Percentiles rank a stretch among this genome's conserved stretches.
phyloP scores from a whole-genome alignment of 2,888 invertebrate genomes.

The Pegoplata infirma region DNA sequence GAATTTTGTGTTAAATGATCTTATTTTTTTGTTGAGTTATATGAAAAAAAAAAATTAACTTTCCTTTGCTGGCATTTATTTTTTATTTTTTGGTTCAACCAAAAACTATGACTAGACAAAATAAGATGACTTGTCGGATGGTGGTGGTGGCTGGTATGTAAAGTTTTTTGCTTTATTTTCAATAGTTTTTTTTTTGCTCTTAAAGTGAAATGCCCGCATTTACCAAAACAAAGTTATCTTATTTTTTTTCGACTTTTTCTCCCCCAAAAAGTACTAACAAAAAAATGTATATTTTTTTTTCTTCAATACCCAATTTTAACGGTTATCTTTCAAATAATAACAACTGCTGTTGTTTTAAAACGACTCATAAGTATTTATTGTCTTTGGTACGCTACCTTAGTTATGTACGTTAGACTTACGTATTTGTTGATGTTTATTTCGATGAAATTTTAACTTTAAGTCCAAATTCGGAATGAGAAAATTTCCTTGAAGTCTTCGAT shows the following conservation, averaged over 20 bases:
- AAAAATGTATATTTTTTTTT: not conserved
- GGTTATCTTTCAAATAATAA: conserved; percentile 34
- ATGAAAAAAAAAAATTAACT: conserved; percentile 25
- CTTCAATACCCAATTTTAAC: conserved; percentile 24
- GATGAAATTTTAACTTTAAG: no score
- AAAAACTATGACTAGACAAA: conserved; percentile 50
- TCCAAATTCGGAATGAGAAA: no score
- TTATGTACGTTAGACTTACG: not conserved
- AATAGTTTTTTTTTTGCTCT: conserved; percentile 22
- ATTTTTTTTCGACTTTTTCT: conserved; percentile 1
- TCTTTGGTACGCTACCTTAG: not conserved
- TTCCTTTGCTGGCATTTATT: conserved; percentile 35
- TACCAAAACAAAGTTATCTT: conserved; percentile 62
- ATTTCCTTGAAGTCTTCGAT: no score
- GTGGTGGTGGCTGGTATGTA: conserved; percentile 52
- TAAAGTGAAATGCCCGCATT: conserved; percentile 64
- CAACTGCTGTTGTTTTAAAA: conserved; percentile 11
- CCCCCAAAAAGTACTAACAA: not conserved
- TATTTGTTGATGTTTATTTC: no score
- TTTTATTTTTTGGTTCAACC: conserved; percentile 70
- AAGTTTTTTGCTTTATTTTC: conserved; percentile 26
- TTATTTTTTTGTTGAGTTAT: conserved; percentile 20
- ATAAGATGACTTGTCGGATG: conserved; percentile 24
- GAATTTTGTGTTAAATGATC: conserved; percentile 51
- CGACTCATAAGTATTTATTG: not conserved